Base-by-base conservation (phyloP, 92 coral and sea anemone species). In the Phenganax stokvisi region DNA sequence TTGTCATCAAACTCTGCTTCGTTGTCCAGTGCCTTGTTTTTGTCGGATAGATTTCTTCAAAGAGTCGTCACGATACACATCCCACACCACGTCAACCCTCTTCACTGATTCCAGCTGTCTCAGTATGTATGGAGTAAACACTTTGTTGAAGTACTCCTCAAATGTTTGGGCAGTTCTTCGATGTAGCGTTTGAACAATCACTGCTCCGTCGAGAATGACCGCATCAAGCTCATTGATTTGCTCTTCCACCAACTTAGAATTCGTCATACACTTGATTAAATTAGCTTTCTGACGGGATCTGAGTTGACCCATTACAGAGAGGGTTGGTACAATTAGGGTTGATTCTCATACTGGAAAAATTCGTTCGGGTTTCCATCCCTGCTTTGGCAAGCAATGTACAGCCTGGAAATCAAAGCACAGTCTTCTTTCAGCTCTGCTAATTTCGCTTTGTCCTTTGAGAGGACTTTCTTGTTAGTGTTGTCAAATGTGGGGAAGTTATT, bases 11-110 rank as follows among this genome's bases (percentile, higher is more conserved):
- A 86, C 87, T 85, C 83, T 86, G 56, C 89, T 80, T 25, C 86
- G 89, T 86, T 86, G 91, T 75, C 89, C 91, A 27, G 85, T 29
- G 29, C 89, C 91, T 86, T 87, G 61, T 77, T 74, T 89, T 66
- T 89, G 87, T 55, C 89, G 84, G 75, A 86, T 28, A 44, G 91
- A 82, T 79, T 82, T 86, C 89, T 89, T 89, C 72, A 86, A 75
- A 54, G 89, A 85, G 74, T 86, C 87, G n/a, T 85, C 85, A 16
- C 58, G 81, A 72, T 86, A 86, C 61, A 77, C 89, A 56, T 83
- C 89, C 85, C 86, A 86, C 64, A 89, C 87, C 57, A 86, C 82
- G 83, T 86, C 89, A 64, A 86, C 91, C 56, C 82, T 77, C 78
- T 83, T 89, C 72, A 83, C 74, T 51, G 74, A 73, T 79, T 89